phyloP scores from a whole-genome alignment of 2,888 invertebrate species.

The Dryocosmus kuriphilus region DNA sequence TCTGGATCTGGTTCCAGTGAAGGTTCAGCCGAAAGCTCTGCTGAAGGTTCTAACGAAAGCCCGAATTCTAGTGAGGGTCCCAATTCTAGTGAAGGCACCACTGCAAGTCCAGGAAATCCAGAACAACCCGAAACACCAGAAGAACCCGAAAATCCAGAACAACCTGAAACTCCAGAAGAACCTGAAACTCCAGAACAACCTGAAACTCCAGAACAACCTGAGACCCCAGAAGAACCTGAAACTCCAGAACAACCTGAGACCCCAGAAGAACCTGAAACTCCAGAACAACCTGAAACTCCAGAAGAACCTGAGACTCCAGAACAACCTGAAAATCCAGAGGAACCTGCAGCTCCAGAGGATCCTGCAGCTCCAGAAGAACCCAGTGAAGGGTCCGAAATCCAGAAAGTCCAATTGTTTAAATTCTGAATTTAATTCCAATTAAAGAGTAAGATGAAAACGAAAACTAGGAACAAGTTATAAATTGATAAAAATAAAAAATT shows the following conservation, averaged over 20 bases:
- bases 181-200: constrained; percentile 1
- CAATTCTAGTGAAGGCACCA: neutral
- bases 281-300: neutral
- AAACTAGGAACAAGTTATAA: constrained; percentile 29
- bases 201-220: neutral
- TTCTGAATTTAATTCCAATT: constrained; percentile 5
- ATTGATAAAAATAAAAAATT: no score
- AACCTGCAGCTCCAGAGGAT: neutral
- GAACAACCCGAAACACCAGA: no score
- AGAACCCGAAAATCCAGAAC: neutral
- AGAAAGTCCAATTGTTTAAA: neutral
- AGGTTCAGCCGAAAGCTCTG: neutral
- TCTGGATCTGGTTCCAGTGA: neutral
- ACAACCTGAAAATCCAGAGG: neutral
- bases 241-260: constrained; percentile 1
- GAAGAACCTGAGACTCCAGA: constrained; percentile 12
- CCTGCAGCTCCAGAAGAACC: constrained; percentile 17
- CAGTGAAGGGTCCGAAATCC: constrained; percentile 18
- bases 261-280: neutral
- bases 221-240: constrained; percentile 1
- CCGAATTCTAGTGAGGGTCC: neutral
- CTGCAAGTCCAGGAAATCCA: neutral
- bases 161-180: neutral
- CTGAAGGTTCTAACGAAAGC: neutral
- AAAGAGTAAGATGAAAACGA: neutral